Evolutionary conservation across 2,113 vertebrate genomes (phyloP).

Genomic region (Jacana jacana): DNA sequence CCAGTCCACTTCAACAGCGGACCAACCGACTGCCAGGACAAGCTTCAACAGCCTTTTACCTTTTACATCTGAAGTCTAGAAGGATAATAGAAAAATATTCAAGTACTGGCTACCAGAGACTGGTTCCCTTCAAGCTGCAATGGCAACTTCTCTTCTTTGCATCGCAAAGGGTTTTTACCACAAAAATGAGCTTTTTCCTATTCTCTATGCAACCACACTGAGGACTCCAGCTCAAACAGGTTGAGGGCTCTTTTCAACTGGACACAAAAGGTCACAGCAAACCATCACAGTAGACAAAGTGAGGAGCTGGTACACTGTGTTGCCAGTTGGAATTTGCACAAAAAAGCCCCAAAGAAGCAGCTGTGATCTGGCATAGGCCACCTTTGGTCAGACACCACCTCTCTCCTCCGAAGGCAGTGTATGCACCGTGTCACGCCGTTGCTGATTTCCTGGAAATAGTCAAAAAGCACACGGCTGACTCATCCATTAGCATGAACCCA

Average conservation of each 20-base stretch:
- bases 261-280: not conserved
- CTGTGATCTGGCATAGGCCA: not conserved
- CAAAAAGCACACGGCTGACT: not conserved
- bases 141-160: not conserved
- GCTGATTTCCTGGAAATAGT: not conserved
- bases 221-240: not conserved
- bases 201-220: not conserved
- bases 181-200: not conserved
- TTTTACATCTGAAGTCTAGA: not conserved
- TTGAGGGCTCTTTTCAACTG: not conserved
- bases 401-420: not conserved
- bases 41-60: not conserved
- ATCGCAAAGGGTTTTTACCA: not conserved
- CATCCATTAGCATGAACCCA: not conserved
- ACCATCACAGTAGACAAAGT: fast-evolving
- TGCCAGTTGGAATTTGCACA: not conserved
- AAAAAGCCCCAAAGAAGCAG: not conserved
- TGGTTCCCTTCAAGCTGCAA: not conserved
- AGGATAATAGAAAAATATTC: not conserved
- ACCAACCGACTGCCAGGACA: not conserved
- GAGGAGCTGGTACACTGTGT: not conserved
- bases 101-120: not conserved
- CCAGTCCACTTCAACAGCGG: not conserved
- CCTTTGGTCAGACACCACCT: not conserved
- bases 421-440: fast-evolving